phyloP scores from a whole-genome alignment of 2,797 vertebrate species.

The Distichodus sexfasciatus region DNA sequence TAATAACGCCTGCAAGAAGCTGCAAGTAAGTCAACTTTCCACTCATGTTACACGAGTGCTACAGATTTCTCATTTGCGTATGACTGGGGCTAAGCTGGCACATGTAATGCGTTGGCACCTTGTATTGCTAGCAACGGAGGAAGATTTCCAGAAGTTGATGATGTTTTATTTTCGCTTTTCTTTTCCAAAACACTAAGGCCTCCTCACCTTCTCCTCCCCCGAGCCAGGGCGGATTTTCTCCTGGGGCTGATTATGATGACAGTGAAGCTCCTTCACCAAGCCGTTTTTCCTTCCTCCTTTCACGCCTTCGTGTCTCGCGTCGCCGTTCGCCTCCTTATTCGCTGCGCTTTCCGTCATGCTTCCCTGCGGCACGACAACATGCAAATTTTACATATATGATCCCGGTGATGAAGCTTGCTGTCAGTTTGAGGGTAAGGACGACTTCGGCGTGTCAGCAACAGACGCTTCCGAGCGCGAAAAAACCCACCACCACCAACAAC shows the following conservation, averaged over 20 bases:
- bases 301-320: conserved; percentile 55
- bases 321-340: conserved; percentile 58
- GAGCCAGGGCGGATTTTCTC: conserved; percentile 3
- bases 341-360: conserved; percentile 70
- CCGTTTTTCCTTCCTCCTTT: conserved; percentile 69
- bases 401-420: neutral
- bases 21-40: no score
- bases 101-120: no score
- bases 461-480: conserved; percentile 40
- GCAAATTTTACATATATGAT: conserved; percentile 59
- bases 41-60: no score
- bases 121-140: no score
- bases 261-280: conserved; percentile 55
- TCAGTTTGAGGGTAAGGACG: conserved; percentile 50
- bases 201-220: conserved; percentile 63
- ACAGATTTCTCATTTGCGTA: no score
- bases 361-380: conserved; percentile 26
- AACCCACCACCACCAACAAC: neutral
- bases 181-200: no score
- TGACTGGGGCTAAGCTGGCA: no score
- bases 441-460: conserved; percentile 55
- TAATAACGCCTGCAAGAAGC: no score
- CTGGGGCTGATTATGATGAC: conserved; percentile 47
- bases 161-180: no score
- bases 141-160: no score